Base-by-base conservation (phyloP, 2,888 invertebrate genomes). In the Villa cingulata region DNA sequence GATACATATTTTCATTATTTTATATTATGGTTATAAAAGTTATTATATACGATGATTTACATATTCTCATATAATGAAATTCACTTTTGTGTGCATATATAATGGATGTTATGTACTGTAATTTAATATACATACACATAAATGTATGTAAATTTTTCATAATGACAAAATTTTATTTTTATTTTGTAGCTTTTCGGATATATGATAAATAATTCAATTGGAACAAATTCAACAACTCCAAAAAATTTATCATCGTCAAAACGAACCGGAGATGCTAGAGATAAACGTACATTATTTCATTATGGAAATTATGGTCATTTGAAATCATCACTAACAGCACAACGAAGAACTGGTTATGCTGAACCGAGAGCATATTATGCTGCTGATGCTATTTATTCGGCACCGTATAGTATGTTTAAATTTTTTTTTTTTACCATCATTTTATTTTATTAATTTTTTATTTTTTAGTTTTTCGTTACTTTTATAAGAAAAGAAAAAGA, bases 241-340 rank as follows among this genome's bases (percentile, higher is more conserved):
- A 47, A 47, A 32, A 54, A 51, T 42, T 32, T 32, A n/a, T 17
- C 48, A 43, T 45, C 49, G 10, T 38, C 47, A 23, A 56, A 53
- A 23, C 47, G 10, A 17, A 42, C 57, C 4, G 57, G 54, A 10
- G 69, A 68, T 32, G 58, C 59, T 46, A 62, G 69, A 7, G 69
- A 61, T 48, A 68, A 68, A 49, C 60, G 69, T 27, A 69, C 65
- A 7, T 57, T 68, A 20, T 63, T 58, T 38, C 61, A 64, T 44
- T 61, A 68, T 23, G 64, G 61, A 19, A 64, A 63, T 46, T 59
- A 63, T 7, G n/a, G 38, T 14, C 20, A 41, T 39, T 46, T 45
- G 15, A 42, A 32, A 16, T 59, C 63, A 50, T n/a, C n/a, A n/a
- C n/a, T n/a, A n/a, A 58, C 62, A 34, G 59, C 61, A 14, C 59